A percentile compares a stretch with the other conserved stretches of the same genome.
These are phyloP conservation scores for Ferrisia virgata DNA, from an alignment of 2,888 invertebrate genomes.

Conservation along the genomic window DNA sequence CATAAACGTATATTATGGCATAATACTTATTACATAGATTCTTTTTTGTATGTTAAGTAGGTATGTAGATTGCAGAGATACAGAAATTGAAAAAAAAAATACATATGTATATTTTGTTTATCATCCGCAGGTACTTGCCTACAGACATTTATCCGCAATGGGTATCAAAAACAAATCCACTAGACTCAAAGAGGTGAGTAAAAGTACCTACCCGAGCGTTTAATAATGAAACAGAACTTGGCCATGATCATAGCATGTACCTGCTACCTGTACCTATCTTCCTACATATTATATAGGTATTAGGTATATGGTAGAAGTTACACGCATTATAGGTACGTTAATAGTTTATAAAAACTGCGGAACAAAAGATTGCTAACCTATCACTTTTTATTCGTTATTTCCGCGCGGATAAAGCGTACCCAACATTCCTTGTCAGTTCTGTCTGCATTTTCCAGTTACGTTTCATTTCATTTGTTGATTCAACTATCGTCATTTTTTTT, in stretches of 20 bases:
- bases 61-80: no score
- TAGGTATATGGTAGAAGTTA: no score
- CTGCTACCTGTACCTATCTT: no score
- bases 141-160: neutral
- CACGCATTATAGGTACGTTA: neutral
- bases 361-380: neutral
- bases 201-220: neutral
- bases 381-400: neutral
- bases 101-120: no score
- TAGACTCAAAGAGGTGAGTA: slow-evolving; percentile 13
- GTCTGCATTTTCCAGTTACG: no score
- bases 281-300: no score
- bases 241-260: no score
- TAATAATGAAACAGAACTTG: neutral
- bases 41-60: no score
- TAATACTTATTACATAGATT: no score
- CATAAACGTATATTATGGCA: no score
- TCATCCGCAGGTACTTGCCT: neutral
- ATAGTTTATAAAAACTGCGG: neutral
- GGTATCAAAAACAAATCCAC: neutral
- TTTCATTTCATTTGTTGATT: no score
- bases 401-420: neutral
- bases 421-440: neutral
- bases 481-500: neutral
- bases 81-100: no score